phyloP scores from a whole-genome alignment of 2,113 vertebrate genomes.

The Burhinus oedicnemus region DNA sequence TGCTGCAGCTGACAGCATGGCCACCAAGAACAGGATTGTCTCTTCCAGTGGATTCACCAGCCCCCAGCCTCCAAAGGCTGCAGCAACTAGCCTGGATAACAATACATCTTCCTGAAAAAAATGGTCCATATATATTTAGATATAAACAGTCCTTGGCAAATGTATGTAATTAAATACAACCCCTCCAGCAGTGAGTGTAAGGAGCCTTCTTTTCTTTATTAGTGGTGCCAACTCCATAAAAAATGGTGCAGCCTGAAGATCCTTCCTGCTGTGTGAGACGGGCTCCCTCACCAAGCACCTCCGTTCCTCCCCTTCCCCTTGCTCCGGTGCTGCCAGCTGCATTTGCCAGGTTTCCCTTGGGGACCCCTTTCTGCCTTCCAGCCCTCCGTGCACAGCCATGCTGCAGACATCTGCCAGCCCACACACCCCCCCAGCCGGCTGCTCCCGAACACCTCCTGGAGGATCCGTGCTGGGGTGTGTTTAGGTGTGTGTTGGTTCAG shows the following conservation, averaged over 20 bases:
- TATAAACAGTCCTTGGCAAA: background rate
- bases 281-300: background rate
- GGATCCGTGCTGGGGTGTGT: background rate
- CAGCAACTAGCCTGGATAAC: background rate
- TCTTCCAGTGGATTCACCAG: background rate
- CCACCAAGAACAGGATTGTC: background rate
- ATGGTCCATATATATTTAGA: background rate
- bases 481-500: background rate
- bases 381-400: background rate
- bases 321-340: background rate
- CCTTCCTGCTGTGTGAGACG: background rate
- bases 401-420: background rate
- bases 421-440: accelerated
- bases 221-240: background rate
- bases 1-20: background rate
- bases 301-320: background rate
- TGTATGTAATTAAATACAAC: background rate
- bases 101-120: background rate
- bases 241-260: background rate
- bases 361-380: background rate
- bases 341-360: background rate
- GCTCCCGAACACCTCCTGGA: background rate
- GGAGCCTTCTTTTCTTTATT: background rate
- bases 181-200: background rate
- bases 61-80: background rate